These are phyloP conservation scores for Colletes gigas DNA, from an alignment of 1,140 invertebrate genomes.

Conservation along the genomic window DNA sequence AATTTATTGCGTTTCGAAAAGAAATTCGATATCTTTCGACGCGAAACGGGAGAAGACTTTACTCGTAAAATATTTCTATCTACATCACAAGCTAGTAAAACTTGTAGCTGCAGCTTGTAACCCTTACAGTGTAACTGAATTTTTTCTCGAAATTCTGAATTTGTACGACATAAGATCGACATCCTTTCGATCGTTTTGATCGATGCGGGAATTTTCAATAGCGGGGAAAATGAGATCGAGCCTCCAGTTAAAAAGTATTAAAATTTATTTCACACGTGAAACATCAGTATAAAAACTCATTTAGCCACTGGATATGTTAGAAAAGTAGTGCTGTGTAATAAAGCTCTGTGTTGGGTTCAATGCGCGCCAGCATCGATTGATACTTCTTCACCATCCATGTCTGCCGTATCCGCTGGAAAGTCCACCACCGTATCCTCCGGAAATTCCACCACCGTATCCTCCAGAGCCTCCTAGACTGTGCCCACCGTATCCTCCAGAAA, in stretches of 20 bases:
- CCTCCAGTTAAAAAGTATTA: slow-evolving; percentile 41
- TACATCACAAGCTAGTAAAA: too few species aligned
- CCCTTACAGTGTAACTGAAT: too few species aligned
- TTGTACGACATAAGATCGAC: too few species aligned
- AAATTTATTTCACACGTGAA: slow-evolving; percentile 45
- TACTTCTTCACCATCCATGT: slow-evolving; percentile 34
- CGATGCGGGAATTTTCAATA: too few species aligned
- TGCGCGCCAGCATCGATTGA: background rate
- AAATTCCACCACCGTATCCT: slow-evolving; percentile 25
- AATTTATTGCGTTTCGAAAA: too few species aligned
- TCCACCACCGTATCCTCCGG: slow-evolving; percentile 22
- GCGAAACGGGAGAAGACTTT: too few species aligned
- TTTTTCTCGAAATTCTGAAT: too few species aligned
- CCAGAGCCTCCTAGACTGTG: slow-evolving; percentile 46
- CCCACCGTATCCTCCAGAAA: background rate
- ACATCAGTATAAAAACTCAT: slow-evolving; percentile 25
- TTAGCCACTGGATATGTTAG: background rate
- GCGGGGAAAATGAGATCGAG: background rate
- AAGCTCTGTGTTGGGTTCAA: background rate
- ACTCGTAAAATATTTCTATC: too few species aligned
- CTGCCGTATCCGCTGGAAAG: slow-evolving; percentile 4
- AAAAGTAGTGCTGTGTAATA: background rate
- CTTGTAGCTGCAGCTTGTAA: too few species aligned
- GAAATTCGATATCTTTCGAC: too few species aligned
- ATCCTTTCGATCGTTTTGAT: too few species aligned